These are phyloP conservation scores for Lindbergichthys nudifrons DNA, from an alignment of 2,797 vertebrate species.

Conservation along the genomic window DNA sequence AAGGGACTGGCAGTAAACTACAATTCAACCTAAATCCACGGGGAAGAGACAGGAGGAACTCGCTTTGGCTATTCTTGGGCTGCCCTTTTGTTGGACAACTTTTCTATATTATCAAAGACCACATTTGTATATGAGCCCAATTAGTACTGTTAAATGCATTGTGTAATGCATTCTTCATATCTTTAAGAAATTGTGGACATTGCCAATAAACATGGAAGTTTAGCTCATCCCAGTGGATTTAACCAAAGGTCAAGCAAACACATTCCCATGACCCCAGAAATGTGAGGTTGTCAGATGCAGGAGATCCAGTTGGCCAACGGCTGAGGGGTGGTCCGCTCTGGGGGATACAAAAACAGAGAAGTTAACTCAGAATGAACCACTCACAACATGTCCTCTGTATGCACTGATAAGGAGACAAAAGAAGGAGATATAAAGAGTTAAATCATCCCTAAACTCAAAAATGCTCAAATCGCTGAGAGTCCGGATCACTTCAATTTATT, in stretches of 20 bases:
- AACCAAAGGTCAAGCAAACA: too few relatives aligned
- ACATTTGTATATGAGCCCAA: too few relatives aligned
- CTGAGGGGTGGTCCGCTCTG: neutral
- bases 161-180: too few relatives aligned
- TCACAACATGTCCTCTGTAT: neutral
- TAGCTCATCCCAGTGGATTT: too few relatives aligned
- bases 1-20: conserved; percentile 52
- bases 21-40: conserved; percentile 29
- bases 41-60: conserved; percentile 15
- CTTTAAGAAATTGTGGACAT: too few relatives aligned
- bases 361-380: conserved; percentile 24
- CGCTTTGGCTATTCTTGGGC: neutral
- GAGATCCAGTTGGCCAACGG: too few relatives aligned
- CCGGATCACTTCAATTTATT: neutral
- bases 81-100: conserved; percentile 52
- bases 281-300: too few relatives aligned
- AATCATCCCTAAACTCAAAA: neutral
- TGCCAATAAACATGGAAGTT: too few relatives aligned
- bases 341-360: conserved; percentile 9
- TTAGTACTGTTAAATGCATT: too few relatives aligned
- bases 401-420: neutral
- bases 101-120: too few relatives aligned
- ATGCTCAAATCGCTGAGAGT: neutral
- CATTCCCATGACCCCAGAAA: too few relatives aligned
- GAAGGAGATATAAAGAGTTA: neutral